These are phyloP conservation scores for Latheticus oryzae DNA, from an alignment of 2,888 invertebrate species.

Conservation along the genomic window DNA sequence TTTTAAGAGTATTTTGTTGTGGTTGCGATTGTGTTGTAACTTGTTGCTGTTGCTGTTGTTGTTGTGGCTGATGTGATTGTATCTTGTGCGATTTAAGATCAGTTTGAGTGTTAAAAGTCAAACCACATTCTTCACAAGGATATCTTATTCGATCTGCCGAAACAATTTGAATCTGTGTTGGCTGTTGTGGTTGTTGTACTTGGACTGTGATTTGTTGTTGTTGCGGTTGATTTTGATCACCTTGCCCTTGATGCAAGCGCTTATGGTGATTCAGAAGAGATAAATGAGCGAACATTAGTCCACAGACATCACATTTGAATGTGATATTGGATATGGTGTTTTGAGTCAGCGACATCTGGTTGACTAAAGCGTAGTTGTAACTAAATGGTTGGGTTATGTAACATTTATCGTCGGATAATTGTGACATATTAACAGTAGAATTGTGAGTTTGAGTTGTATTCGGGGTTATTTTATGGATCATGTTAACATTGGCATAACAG, in stretches of 20 bases:
- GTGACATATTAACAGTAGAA: conserved; percentile 76
- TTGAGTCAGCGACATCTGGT: conserved; percentile 86
- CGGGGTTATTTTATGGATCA: conserved; percentile 73
- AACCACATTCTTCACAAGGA: conserved; percentile 65
- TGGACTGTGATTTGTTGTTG: conserved; percentile 62
- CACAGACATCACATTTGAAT: conserved; percentile 90
- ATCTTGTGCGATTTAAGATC: conserved; percentile 65
- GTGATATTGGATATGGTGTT: conserved; percentile 84
- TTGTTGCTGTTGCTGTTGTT: conserved; percentile 62
- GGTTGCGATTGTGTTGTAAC: conserved; percentile 67
- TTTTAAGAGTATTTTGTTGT: conserved; percentile 61
- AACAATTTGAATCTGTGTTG: conserved; percentile 71
- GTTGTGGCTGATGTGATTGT: conserved; percentile 65
- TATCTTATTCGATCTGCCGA: conserved; percentile 68
- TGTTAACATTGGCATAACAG: conserved; percentile 77
- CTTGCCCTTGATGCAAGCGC: conserved; percentile 78
- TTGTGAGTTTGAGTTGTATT: conserved; percentile 56
- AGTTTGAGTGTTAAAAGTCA: conserved; percentile 62
- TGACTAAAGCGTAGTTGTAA: conserved; percentile 83
- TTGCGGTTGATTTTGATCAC: conserved; percentile 65
- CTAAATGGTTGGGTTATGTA: conserved; percentile 81
- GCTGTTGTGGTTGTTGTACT: conserved; percentile 61
- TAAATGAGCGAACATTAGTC: conserved; percentile 85
- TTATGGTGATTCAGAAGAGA: conserved; percentile 88
- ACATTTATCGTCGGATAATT: conserved; percentile 77